A percentile compares a stretch with the other conserved stretches of the same genome.
These are phyloP conservation scores for Charadrius vociferus DNA, from an alignment of 2,113 vertebrate genomes.

Conservation along the genomic window DNA sequence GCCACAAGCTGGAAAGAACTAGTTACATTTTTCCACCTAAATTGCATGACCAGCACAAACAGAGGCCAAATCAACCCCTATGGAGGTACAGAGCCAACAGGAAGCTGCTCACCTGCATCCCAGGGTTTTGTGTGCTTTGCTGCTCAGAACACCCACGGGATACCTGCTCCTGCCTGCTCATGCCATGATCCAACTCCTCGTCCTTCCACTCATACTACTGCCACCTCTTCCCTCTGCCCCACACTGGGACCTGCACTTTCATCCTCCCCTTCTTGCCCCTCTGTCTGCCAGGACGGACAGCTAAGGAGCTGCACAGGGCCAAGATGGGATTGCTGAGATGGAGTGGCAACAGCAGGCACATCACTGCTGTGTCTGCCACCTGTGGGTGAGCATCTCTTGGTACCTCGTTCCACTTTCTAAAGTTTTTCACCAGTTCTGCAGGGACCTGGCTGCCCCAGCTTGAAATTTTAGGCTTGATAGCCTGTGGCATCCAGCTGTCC, in stretches of 20 bases:
- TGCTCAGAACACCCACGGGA: neutral
- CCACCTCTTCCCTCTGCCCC: neutral
- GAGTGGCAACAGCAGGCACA: rapidly evolving
- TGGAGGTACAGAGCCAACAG: neutral
- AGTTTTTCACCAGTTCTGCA: neutral
- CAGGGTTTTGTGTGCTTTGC: neutral
- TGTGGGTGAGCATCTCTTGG: neutral
- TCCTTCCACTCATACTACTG: neutral
- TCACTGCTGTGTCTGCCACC: neutral
- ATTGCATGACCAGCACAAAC: neutral
- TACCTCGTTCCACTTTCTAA: neutral
- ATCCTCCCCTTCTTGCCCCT: neutral
- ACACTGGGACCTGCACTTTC: neutral
- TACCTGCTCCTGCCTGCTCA: neutral
- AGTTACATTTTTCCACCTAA: neutral
- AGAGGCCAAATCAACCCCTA: neutral
- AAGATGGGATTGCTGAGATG: neutral
- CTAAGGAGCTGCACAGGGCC: neutral
- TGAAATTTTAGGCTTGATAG: neutral
- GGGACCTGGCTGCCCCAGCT: neutral
- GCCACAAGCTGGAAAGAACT: neutral
- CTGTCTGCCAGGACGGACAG: neutral
- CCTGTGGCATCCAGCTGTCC: neutral
- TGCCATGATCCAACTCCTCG: neutral
- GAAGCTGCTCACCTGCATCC: neutral